Conservation (phyloP, 2,888 invertebrate genomes). For the Drosophila prostipennis region DNA sequence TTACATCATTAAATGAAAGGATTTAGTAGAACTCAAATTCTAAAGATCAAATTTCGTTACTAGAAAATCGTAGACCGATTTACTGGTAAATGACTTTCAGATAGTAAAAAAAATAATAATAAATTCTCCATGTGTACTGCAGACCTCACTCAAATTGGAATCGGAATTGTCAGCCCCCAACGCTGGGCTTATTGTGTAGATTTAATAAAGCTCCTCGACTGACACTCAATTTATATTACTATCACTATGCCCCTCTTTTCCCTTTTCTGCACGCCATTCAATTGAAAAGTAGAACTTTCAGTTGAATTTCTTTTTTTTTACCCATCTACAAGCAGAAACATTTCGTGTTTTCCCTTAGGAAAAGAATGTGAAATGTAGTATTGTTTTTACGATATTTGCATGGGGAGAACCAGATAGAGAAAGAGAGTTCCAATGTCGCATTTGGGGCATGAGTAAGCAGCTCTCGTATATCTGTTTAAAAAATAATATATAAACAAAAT, state of each 20-base stretch:
- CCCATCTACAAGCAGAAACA: slow-evolving; percentile 15
- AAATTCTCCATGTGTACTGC: not conserved
- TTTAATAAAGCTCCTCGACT: slow-evolving; percentile 63
- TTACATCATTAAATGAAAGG: no score
- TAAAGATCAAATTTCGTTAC: no score
- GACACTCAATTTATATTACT: slow-evolving; percentile 42
- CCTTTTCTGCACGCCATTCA: slow-evolving; percentile 38
- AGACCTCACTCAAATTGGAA: slow-evolving; percentile 33
- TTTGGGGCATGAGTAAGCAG: slow-evolving; percentile 54
- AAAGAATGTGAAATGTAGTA: slow-evolving; percentile 33
- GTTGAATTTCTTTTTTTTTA: slow-evolving; percentile 31
- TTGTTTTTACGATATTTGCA: slow-evolving; percentile 36
- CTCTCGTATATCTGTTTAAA: slow-evolving; percentile 5
- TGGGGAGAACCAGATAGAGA: slow-evolving; percentile 13
- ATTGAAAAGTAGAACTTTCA: slow-evolving; percentile 41
- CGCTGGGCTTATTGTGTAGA: slow-evolving; percentile 62
- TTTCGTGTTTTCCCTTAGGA: slow-evolving; percentile 9
- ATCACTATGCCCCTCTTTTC: slow-evolving; percentile 12
- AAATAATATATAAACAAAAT: slow-evolving; percentile 23
- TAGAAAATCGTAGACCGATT: no score
- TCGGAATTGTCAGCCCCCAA: slow-evolving; percentile 44
- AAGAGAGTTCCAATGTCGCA: slow-evolving; percentile 6
- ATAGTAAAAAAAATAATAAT: not conserved
- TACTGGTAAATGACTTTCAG: not conserved
- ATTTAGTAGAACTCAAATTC: no score